A percentile compares a stretch with the other conserved stretches of the same genome.
Evolutionary conservation across 30 jellyfish, hydroid and myxozoan genomes (phyloP).

Genomic region (Phacellophora camtschatica): DNA sequence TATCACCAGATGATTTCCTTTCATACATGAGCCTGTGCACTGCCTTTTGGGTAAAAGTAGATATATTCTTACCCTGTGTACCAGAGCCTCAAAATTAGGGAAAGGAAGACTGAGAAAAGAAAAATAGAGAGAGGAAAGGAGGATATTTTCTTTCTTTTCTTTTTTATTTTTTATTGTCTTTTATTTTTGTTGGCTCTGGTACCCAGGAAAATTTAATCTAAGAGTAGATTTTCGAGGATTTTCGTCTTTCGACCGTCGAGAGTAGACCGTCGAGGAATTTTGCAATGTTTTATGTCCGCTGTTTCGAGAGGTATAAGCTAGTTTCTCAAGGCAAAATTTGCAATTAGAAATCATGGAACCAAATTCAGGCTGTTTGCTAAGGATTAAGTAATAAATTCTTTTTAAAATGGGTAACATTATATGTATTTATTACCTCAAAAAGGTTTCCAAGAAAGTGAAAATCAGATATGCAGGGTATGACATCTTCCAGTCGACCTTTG

Average conservation of each 20-base stretch:
- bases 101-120: too few relatives aligned
- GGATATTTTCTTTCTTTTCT: too few relatives aligned
- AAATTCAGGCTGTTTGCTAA: background rate
- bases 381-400: background rate
- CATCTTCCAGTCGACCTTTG: constrained; percentile 9
- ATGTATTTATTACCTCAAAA: constrained; percentile 8
- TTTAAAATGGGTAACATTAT: background rate
- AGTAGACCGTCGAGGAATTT: background rate
- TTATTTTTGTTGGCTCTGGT: too few relatives aligned
- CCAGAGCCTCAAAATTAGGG: too few relatives aligned
- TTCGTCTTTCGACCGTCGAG: too few relatives aligned
- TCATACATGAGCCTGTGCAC: constrained; percentile 22
- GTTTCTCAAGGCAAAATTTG: background rate
- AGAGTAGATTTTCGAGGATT: too few relatives aligned
- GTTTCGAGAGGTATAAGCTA: background rate
- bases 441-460: constrained; percentile 30
- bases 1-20: constrained; percentile 27
- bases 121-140: too few relatives aligned
- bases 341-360: background rate
- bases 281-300: background rate
- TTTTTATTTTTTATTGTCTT: too few relatives aligned
- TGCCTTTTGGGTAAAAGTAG: constrained; percentile 7
- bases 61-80: too few relatives aligned
- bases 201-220: background rate
- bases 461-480: constrained; percentile 32